Conservation (phyloP, 2,888 invertebrate species). For the Meliscaeva auricollis region DNA sequence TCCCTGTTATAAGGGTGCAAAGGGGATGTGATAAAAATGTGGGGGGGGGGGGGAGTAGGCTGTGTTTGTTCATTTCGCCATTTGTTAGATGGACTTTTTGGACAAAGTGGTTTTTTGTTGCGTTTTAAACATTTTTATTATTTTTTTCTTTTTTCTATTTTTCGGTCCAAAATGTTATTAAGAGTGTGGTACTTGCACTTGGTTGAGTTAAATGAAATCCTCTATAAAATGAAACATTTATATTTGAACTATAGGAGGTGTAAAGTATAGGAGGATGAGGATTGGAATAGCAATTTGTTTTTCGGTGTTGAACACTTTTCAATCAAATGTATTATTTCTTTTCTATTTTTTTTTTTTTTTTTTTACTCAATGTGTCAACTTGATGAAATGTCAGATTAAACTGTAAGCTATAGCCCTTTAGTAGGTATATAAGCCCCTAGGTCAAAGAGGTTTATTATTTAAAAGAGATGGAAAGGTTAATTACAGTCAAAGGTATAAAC, state of each 20-base stretch:
- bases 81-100: conserved; percentile 29
- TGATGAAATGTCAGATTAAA: conserved; percentile 7
- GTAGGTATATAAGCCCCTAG: too few relatives aligned
- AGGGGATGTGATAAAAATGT: neutral
- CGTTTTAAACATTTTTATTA: conserved; percentile 8
- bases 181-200: neutral
- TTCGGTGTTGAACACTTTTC: neutral
- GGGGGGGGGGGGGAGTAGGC: neutral
- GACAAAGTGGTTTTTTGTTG: conserved; percentile 37
- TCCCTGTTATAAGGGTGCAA: neutral
- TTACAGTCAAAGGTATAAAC: too few relatives aligned
- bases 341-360: too few relatives aligned
- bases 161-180: neutral
- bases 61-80: conserved; percentile 4
- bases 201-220: neutral
- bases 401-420: too few relatives aligned
- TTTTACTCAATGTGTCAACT: too few relatives aligned
- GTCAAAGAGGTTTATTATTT: too few relatives aligned
- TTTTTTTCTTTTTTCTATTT: neutral
- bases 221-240: neutral
- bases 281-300: too few relatives aligned
- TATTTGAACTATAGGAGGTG: neutral
- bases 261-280: too few relatives aligned
- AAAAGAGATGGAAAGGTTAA: too few relatives aligned
- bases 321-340: neutral